Percentiles rank a stretch among this genome's conserved stretches.
phyloP scores from a whole-genome alignment of 2,888 invertebrate genomes.

The Palloptera scutellata region DNA sequence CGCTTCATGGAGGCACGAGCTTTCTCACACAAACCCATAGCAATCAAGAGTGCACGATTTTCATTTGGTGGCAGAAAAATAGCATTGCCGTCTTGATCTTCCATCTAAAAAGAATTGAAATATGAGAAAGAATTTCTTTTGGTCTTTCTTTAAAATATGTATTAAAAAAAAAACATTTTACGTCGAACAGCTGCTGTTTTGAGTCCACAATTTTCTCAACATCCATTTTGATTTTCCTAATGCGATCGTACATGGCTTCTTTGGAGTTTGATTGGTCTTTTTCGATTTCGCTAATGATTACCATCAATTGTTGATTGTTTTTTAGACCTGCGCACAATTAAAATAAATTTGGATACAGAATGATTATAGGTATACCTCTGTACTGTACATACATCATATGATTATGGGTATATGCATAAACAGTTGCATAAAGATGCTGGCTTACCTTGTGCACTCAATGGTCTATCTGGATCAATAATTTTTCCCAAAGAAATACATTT shows the following conservation, averaged over 20 bases:
- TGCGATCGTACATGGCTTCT: constrained; percentile 68
- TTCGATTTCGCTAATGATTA: constrained; percentile 66
- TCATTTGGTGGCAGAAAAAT: constrained; percentile 76
- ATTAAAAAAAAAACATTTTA: constrained; percentile 24
- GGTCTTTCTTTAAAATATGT: neutral
- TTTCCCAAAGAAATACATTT: constrained; percentile 76
- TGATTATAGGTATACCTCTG: neutral
- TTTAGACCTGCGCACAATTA: constrained; percentile 62
- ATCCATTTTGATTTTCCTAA: constrained; percentile 68
- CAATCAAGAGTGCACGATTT: constrained; percentile 74
- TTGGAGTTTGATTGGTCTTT: constrained; percentile 60
- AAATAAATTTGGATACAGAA: neutral
- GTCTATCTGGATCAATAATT: constrained; percentile 68
- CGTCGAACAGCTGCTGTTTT: constrained; percentile 57
- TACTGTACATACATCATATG: neutral
- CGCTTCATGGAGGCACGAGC: constrained; percentile 74
- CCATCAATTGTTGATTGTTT: constrained; percentile 76
- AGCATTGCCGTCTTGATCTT: constrained; percentile 80
- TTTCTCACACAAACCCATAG: constrained; percentile 82
- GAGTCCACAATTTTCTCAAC: constrained; percentile 67
- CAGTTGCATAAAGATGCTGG: neutral
- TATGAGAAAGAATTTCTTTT: neutral
- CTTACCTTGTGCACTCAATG: constrained; percentile 68
- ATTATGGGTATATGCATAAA: neutral
- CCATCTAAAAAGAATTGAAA: constrained; percentile 65